Conservation (phyloP, 1,140 invertebrate species). For the Ooceraea biroi region DNA sequence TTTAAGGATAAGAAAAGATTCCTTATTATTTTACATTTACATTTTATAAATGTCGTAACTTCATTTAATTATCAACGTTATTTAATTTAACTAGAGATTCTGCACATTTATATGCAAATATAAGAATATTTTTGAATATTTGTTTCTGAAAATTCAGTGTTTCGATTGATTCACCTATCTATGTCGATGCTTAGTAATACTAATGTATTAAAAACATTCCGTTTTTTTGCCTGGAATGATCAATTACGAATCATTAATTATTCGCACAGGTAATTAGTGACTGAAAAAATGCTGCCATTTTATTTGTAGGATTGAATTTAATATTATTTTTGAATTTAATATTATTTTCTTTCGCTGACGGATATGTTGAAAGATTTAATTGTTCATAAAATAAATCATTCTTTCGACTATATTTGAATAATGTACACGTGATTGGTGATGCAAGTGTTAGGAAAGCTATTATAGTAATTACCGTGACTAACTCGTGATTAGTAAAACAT, state of each 20-base stretch:
- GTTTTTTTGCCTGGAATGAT: slow-evolving; percentile 25
- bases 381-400: neutral
- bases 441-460: no score
- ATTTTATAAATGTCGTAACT: neutral
- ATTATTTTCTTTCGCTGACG: neutral
- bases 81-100: slow-evolving; percentile 15
- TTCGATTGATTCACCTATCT: neutral
- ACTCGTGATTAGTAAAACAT: neutral
- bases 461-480: neutral
- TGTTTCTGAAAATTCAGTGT: neutral
- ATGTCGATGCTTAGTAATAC: neutral
- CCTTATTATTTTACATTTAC: neutral
- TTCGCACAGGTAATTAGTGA: slow-evolving; percentile 21
- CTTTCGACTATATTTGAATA: neutral
- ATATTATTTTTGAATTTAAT: slow-evolving; percentile 3
- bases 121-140: slow-evolving; percentile 21
- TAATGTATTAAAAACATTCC: slow-evolving; percentile 35
- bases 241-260: slow-evolving; percentile 12
- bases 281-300: neutral
- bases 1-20: neutral
- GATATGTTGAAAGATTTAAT: neutral
- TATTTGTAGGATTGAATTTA: neutral
- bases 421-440: neutral
- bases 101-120: neutral
- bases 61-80: neutral